These are phyloP conservation scores for Ceyx erithaca DNA, from an alignment of 2,797 vertebrate species.

Conservation along the genomic window DNA sequence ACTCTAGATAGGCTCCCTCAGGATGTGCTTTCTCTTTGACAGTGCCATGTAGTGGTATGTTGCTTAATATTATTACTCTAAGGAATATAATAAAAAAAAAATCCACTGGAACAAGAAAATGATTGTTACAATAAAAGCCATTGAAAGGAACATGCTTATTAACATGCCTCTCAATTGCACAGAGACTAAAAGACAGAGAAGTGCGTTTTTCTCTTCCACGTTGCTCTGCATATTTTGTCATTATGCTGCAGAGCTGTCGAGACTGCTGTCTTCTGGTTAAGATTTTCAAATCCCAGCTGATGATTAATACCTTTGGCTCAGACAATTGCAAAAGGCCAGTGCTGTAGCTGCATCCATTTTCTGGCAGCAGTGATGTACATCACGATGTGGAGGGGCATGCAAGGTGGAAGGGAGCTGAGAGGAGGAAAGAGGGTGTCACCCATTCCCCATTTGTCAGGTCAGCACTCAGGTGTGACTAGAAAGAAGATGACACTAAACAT, in stretches of 20 bases:
- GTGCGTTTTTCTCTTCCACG: background rate
- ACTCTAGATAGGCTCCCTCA: background rate
- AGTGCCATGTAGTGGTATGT: background rate
- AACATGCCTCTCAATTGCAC: conserved; percentile 52
- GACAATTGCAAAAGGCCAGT: background rate
- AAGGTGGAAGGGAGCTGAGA: background rate
- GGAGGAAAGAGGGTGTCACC: background rate
- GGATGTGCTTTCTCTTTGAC: conserved; percentile 33
- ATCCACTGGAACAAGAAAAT: conserved; percentile 14
- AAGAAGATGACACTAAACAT: background rate
- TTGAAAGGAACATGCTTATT: conserved; percentile 67
- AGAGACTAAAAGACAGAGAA: conserved; percentile 35
- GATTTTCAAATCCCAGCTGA: conserved; percentile 64
- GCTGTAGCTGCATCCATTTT: background rate
- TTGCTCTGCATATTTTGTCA: conserved; percentile 66
- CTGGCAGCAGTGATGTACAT: background rate
- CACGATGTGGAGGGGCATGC: background rate
- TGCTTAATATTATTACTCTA: conserved; percentile 56
- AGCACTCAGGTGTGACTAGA: background rate
- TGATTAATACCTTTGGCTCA: conserved; percentile 60
- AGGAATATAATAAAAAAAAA: conserved; percentile 53
- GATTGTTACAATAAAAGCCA: conserved; percentile 61
- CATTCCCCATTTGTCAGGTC: background rate
- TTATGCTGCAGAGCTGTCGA: conserved; percentile 49
- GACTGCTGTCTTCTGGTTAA: conserved; percentile 68